Percentiles rank a stretch among this genome's conserved stretches.
These are phyloP conservation scores for Morone saxatilis DNA, from an alignment of 2,113 vertebrate species.

Conservation along the genomic window DNA sequence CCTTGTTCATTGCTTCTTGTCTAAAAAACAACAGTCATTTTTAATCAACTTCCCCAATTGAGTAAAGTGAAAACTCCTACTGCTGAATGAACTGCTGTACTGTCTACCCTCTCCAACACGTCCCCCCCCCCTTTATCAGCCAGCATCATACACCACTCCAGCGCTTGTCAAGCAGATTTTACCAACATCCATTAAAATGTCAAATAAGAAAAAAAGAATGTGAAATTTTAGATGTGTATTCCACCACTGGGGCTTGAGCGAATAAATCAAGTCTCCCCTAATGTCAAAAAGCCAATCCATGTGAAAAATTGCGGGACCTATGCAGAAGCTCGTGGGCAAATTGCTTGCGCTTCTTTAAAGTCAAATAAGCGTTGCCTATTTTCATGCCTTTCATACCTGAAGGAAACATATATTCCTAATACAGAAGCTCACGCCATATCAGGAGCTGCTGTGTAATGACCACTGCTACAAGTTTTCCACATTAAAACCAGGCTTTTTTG, in stretches of 20 bases:
- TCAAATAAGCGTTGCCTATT: too few species aligned
- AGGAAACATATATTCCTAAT: not conserved
- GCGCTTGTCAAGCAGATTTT: not conserved
- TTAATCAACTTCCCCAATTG: not conserved
- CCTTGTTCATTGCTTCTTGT: not conserved
- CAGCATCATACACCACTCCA: too few species aligned
- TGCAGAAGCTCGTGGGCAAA: slow-evolving; percentile 1
- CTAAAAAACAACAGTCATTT: not conserved
- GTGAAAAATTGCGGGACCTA: not conserved
- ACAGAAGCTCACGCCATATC: not conserved
- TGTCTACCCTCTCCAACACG: not conserved
- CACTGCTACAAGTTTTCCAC: not conserved
- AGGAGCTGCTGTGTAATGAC: not conserved
- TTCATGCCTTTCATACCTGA: slow-evolving; percentile 15
- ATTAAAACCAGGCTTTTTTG: slow-evolving; percentile 7
- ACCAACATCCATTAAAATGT: slow-evolving; percentile 51
- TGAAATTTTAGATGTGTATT: slow-evolving; percentile 17
- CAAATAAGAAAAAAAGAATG: slow-evolving; percentile 2
- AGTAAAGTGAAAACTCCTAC: not conserved
- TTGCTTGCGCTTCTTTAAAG: not conserved
- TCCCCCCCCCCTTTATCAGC: not conserved
- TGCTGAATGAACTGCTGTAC: not conserved
- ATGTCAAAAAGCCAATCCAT: slow-evolving; percentile 26
- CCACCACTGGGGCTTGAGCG: slow-evolving; percentile 14
- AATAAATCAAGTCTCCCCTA: slow-evolving; percentile 16